Percentiles rank a stretch among this genome's conserved stretches.
phyloP scores from a whole-genome alignment of 2,797 vertebrate genomes.

The Enteromius fasciolatus region DNA sequence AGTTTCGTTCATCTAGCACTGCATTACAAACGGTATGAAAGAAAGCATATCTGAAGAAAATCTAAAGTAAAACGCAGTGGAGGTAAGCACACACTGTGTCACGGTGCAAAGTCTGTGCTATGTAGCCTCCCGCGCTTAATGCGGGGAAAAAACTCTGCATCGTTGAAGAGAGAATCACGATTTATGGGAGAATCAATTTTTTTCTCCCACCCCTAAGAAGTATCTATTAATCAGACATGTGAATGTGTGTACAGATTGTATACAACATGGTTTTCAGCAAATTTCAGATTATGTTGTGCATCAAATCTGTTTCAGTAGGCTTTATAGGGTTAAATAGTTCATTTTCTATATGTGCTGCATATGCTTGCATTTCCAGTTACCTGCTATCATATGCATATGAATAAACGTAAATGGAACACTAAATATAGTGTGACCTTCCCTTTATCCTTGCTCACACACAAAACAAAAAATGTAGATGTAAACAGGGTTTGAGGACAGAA shows the following conservation, averaged over 20 bases:
- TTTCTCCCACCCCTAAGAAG: not conserved
- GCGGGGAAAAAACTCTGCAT: not conserved
- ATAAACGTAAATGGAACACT: not conserved
- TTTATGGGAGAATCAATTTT: no score
- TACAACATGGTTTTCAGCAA: not conserved
- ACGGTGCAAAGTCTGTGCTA: no score
- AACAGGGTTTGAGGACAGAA: not conserved
- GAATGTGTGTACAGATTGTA: not conserved
- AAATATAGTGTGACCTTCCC: not conserved
- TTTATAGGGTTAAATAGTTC: not conserved
- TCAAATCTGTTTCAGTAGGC: not conserved
- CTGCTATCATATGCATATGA: not conserved
- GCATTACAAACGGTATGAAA: no score
- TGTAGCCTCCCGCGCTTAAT: no score
- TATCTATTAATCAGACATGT: not conserved
- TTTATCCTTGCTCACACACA: not conserved
- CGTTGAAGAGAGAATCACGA: not conserved
- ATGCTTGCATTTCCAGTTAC: not conserved
- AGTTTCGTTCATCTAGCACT: no score
- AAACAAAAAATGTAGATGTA: not conserved
- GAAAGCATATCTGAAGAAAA: no score
- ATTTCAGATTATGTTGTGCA: not conserved
- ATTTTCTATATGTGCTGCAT: not conserved
- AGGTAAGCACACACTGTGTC: no score
- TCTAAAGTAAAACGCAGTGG: no score